Conservation (phyloP, 2,888 invertebrate species). For the Rhagonycha lutea region DNA sequence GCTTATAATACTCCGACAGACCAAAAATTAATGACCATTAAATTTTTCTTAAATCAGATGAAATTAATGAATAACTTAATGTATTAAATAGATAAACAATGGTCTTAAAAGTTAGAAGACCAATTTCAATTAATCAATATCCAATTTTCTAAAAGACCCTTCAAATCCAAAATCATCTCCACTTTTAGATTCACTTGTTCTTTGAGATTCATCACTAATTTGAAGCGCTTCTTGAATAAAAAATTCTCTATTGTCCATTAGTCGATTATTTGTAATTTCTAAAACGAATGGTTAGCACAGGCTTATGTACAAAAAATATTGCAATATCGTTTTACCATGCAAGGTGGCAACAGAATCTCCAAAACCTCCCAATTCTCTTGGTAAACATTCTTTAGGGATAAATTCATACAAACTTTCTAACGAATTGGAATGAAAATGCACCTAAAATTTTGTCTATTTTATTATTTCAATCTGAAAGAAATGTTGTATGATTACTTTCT, state of each 20-base stretch:
- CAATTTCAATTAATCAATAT: too few relatives aligned
- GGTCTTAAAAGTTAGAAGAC: too few relatives aligned
- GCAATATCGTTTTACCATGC: conserved; percentile 25
- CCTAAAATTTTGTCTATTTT: neutral
- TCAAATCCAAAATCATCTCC: conserved; percentile 61
- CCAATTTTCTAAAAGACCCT: conserved; percentile 57
- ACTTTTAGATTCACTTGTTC: conserved; percentile 59
- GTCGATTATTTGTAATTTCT: neutral
- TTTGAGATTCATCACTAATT: conserved; percentile 55
- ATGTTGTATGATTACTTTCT: conserved; percentile 29
- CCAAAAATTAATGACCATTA: too few relatives aligned
- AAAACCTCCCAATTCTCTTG: conserved; percentile 36
- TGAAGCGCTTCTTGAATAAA: neutral
- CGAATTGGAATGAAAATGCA: conserved; percentile 13
- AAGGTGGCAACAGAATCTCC: conserved; percentile 34
- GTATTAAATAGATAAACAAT: too few relatives aligned
- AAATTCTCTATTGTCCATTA: neutral
- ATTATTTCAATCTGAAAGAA: too few relatives aligned
- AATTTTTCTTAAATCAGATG: too few relatives aligned
- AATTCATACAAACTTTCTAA: conserved; percentile 40
- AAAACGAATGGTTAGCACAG: neutral
- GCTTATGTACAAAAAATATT: neutral
- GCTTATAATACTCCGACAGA: too few relatives aligned
- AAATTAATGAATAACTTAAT: too few relatives aligned
- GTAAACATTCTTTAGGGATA: conserved; percentile 37